Base-by-base conservation (phyloP, 2,797 vertebrate species). In the Ctenosaura bakeri region DNA sequence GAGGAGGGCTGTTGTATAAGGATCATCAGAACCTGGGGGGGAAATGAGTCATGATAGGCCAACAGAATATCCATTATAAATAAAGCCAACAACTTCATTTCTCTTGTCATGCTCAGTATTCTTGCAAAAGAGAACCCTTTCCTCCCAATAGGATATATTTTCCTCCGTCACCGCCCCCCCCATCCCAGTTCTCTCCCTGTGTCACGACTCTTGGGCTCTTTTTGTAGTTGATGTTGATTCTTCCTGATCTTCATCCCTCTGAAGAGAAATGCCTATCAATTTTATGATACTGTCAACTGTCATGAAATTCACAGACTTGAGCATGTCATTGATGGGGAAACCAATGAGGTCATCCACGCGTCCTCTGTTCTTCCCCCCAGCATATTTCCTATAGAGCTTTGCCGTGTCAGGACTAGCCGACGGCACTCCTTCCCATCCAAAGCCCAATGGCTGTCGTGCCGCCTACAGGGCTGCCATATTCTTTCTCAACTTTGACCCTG, bases 281-380 rank as follows among this genome's bases (percentile, higher is more conserved):
- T 93, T 95, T 94, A 88, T 93, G 92, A 93, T 88, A 93, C 94
- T 95, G 95, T 96, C 96, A 96, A 92, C 95, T 95, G 91, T 88
- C 91, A 95, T 96, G 94, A 96, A 92, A 93, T 94, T 95, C 95
- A 95, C 87, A 79, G 93, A 91, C 89, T 92, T 86, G 88, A 54
- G 94, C 90, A 80, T 59, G 71, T 93, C 90, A 88, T 86, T 92
- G 90, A 92, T 89, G 91, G 62, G 90, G 93, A 93, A 93, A 94
- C 92, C 89, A 89, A 64, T 93, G 94, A 93, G 93, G 91, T 94
- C 92, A 92, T 88, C 59, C 62, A 66, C 52, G 92, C 82, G 46
- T 86, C 85, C 87, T 89, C 66, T 90, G 86, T 85, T 91, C 89
- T 38, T 24, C 82, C 50, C 83, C 7, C 80, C 87, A 78, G 82